Evolutionary conservation across 2,113 vertebrate genomes (phyloP).

Genomic region (Galeopterus variegatus): DNA sequence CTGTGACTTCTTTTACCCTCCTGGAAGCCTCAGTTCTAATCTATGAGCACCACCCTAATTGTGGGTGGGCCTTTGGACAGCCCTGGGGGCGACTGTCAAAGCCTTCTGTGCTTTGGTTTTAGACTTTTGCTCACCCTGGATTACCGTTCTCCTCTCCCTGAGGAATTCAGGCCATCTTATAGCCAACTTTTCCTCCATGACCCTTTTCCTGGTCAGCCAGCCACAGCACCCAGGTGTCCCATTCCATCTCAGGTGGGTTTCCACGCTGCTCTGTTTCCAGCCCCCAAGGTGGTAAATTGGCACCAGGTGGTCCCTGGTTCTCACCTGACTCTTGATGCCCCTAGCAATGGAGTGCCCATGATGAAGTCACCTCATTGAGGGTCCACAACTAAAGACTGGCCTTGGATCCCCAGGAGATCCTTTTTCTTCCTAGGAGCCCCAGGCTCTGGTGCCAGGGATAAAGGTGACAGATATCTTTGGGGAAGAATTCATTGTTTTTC

Average conservation of each 20-base stretch:
- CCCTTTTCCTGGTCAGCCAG: not conserved
- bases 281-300: accelerated
- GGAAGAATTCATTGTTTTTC: not conserved
- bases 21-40: not conserved
- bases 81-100: not conserved
- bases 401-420: accelerated
- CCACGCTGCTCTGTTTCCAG: not conserved
- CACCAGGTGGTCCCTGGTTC: not conserved
- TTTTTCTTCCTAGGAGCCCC: not conserved
- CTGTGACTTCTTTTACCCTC: not conserved
- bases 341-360: not conserved
- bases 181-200: not conserved
- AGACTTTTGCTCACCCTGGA: accelerated
- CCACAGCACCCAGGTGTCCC: not conserved
- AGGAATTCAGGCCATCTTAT: not conserved
- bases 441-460: not conserved
- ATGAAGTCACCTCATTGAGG: not conserved
- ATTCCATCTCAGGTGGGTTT: not conserved
- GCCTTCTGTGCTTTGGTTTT: not conserved
- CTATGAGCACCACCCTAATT: not conserved
- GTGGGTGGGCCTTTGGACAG: not conserved
- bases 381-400: not conserved
- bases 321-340: not conserved
- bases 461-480: too few species aligned
- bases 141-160: not conserved